Evolutionary conservation across 1,140 invertebrate species (phyloP).

Genomic region (Watersipora subatra): DNA sequence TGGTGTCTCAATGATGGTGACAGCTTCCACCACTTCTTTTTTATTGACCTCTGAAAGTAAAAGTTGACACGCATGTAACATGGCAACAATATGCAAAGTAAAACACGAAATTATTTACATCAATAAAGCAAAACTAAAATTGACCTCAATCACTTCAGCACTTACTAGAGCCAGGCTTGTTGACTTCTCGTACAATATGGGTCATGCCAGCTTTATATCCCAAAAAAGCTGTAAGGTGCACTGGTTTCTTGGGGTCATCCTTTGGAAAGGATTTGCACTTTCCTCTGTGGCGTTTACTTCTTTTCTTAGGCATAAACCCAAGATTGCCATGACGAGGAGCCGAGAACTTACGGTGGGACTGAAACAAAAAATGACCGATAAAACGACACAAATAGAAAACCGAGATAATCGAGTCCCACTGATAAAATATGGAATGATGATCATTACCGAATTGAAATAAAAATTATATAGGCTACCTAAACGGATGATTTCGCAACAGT

Average conservation of each 20-base stretch:
- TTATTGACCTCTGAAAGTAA: constrained; percentile 81
- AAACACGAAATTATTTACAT: too few species aligned
- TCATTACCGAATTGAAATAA: too few species aligned
- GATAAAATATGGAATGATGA: too few species aligned
- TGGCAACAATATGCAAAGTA: background rate
- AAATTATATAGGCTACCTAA: too few species aligned
- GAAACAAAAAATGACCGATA: constrained; percentile 38
- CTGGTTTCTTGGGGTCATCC: constrained; percentile 87
- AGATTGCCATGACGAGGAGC: constrained; percentile 98
- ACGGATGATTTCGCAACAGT: too few species aligned
- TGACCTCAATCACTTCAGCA: too few species aligned
- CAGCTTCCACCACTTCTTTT: constrained; percentile 98
- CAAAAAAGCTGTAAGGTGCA: constrained; percentile 93
- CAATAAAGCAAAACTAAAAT: too few species aligned
- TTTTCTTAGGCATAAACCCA: constrained; percentile 98
- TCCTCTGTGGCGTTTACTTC: constrained; percentile 83
- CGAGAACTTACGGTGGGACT: constrained; percentile 99
- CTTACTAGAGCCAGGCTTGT: constrained; percentile 96
- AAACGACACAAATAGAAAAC: background rate
- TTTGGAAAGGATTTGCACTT: constrained; percentile 99
- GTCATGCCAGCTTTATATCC: constrained; percentile 99
- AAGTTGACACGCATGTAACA: constrained; percentile 1
- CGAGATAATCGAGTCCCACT: too few species aligned
- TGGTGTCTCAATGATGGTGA: constrained; percentile 94
- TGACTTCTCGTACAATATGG: constrained; percentile 94